These are phyloP conservation scores for Actenoides lindsayi DNA, from an alignment of 2,113 vertebrate species.

Conservation along the genomic window DNA sequence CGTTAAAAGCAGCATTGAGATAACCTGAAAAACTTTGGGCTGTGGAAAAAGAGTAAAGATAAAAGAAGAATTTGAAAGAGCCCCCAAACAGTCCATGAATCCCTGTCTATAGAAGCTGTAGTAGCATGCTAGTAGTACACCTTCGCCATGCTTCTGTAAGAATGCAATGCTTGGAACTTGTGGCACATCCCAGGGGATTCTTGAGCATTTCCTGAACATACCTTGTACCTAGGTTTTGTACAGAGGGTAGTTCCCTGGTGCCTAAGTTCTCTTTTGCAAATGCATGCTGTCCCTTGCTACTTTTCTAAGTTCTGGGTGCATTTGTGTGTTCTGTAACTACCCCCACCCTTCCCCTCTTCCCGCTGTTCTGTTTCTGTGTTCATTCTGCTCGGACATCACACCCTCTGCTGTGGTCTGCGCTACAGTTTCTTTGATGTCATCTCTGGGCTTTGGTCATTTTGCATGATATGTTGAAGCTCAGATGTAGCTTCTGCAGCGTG, in stretches of 20 bases:
- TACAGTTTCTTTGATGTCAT: neutral
- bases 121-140: neutral
- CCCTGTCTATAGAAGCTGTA: neutral
- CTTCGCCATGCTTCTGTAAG: neutral
- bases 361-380: neutral
- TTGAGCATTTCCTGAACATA: neutral
- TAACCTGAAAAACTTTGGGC: neutral
- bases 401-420: neutral
- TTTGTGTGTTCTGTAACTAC: neutral
- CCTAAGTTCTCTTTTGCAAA: neutral
- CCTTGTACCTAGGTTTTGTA: neutral
- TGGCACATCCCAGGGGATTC: neutral
- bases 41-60: neutral
- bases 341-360: accelerated
- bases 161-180: neutral
- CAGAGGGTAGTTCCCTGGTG: neutral
- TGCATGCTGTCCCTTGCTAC: accelerated
- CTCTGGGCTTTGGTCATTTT: neutral
- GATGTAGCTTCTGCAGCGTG: neutral
- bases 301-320: neutral
- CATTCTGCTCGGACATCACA: neutral
- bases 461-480: neutral
- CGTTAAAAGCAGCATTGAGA: neutral
- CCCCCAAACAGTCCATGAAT: neutral
- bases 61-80: neutral